A percentile compares a stretch with the other conserved stretches of the same genome.
Evolutionary conservation across 2,888 invertebrate genomes (phyloP).

Genomic region (Drosophila mimetica): DNA sequence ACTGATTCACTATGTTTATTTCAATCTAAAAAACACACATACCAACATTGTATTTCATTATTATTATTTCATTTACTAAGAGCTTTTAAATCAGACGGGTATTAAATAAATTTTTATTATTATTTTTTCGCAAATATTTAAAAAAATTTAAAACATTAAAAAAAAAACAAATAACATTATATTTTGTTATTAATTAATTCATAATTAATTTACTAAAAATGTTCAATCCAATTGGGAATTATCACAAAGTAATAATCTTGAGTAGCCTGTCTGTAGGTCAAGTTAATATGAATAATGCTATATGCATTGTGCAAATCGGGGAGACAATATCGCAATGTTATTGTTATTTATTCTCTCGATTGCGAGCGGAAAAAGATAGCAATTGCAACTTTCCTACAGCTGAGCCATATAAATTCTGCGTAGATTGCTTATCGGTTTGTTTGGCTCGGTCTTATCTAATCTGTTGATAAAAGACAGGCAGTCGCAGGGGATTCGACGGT

Average conservation of each 20-base stretch:
- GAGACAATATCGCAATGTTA: neutral
- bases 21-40: too few relatives aligned
- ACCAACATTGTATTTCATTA: too few relatives aligned
- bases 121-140: too few relatives aligned
- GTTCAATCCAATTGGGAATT: neutral
- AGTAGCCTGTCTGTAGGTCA: neutral
- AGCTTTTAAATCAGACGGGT: too few relatives aligned
- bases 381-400: slow-evolving; percentile 8
- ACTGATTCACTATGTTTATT: too few relatives aligned
- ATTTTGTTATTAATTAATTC: too few relatives aligned
- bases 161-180: too few relatives aligned
- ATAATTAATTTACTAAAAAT: too few relatives aligned
- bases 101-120: too few relatives aligned
- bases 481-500: slow-evolving; percentile 21
- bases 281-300: neutral
- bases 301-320: neutral
- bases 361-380: neutral
- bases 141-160: too few relatives aligned
- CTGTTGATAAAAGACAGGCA: slow-evolving; percentile 33
- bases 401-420: slow-evolving; percentile 50
- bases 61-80: too few relatives aligned
- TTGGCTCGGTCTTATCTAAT: slow-evolving; percentile 69
- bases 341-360: neutral
- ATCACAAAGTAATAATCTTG: neutral
- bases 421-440: slow-evolving; percentile 68